These are phyloP conservation scores for Laticauda colubrina DNA, from an alignment of 2,113 vertebrate species.

Conservation along the genomic window DNA sequence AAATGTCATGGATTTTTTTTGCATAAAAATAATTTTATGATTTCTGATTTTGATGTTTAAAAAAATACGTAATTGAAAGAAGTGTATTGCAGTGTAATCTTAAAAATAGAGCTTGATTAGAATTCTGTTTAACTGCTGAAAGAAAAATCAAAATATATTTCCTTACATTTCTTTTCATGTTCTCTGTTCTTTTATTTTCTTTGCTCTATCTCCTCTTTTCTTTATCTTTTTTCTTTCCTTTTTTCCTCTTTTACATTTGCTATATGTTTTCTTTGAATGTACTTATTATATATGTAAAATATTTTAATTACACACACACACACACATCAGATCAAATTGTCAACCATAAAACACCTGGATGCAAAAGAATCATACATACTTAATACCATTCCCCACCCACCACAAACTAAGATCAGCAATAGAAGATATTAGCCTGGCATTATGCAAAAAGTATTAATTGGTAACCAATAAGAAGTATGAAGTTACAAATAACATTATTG, in stretches of 20 bases:
- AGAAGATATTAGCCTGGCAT: not conserved
- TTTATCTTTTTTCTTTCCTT: not conserved
- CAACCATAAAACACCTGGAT: not conserved
- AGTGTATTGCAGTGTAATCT: not conserved
- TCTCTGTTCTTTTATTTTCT: not conserved
- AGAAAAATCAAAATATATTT: not conserved
- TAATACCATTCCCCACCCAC: not conserved
- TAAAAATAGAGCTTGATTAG: not conserved
- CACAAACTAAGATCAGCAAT: not conserved
- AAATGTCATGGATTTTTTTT: not conserved
- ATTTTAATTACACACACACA: not conserved
- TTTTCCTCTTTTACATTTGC: not conserved
- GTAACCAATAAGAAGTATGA: not conserved
- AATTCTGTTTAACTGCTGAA: not conserved
- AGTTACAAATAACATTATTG: not conserved
- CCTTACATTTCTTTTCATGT: not conserved
- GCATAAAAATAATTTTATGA: not conserved
- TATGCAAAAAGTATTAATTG: not conserved
- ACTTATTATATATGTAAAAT: not conserved
- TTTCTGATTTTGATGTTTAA: not conserved
- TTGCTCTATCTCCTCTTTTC: not conserved
- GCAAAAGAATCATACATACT: not conserved
- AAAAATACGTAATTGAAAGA: not conserved
- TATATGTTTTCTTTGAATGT: not conserved
- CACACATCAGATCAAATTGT: not conserved